These are phyloP conservation scores for Drosophila baimaii DNA, from an alignment of 1,140 invertebrate species.

Conservation along the genomic window DNA sequence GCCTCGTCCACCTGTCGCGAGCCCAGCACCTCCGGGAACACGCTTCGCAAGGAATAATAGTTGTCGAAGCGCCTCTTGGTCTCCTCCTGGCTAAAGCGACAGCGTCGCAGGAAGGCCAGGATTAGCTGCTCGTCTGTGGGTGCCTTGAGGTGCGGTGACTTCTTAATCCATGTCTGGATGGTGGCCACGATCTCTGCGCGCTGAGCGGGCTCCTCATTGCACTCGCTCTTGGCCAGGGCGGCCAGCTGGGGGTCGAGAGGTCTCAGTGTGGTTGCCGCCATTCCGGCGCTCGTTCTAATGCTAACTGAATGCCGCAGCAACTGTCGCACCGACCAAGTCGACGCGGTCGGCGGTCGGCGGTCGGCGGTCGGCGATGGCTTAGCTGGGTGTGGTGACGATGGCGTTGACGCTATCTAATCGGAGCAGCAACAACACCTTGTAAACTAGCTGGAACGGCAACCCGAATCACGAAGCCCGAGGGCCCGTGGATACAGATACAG, in stretches of 20 bases:
- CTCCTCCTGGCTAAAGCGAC: constrained; percentile 88
- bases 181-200: constrained; percentile 84
- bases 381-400: neutral
- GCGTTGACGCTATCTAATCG: constrained; percentile 56
- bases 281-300: constrained; percentile 41
- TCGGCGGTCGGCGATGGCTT: too few relatives aligned
- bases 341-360: neutral
- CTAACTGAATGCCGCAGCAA: constrained; percentile 37
- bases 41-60: constrained; percentile 86
- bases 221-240: constrained; percentile 85
- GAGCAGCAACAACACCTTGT: constrained; percentile 42
- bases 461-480: constrained; percentile 26
- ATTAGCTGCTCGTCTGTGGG: constrained; percentile 86
- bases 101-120: constrained; percentile 87
- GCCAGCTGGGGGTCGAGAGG: constrained; percentile 49
- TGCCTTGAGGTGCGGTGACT: constrained; percentile 86
- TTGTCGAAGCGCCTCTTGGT: constrained; percentile 88
- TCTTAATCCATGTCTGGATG: constrained; percentile 87
- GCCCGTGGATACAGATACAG: constrained; percentile 2
- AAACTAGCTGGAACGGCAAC: constrained; percentile 54
- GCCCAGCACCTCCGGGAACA: constrained; percentile 86
- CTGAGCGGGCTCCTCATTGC: constrained; percentile 86
- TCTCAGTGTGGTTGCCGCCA: constrained; percentile 71
- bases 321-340: constrained; percentile 6
- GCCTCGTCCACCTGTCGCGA: constrained; percentile 73